Base-by-base conservation (phyloP, 2,113 vertebrate species). In the Thryonomys swinderianus region DNA sequence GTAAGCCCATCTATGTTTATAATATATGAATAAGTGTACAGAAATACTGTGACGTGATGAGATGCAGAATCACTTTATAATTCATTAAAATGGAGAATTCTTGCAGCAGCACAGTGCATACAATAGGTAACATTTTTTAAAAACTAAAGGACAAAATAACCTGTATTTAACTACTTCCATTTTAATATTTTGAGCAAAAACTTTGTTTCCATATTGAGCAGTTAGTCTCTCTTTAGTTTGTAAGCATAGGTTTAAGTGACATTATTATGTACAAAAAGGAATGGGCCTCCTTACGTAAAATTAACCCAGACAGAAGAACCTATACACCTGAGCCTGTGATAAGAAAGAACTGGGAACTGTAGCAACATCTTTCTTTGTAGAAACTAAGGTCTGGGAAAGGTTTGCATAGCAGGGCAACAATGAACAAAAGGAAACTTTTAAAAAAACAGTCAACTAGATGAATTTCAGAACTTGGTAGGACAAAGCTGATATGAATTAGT, bases 21-120 rank as follows among this genome's bases (percentile, higher is more conserved):
- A 93, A 51, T 96, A 96, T 98, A 98, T 97, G 98, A 99, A 98
- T 99, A 99, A 99, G 99, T 98, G 98, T 98, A 99, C 98, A 99
- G 99, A 98, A 98, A 98, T 98, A 98, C 98, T 98, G 97, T 95
- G 95, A 98, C 86, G 87, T 97, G 97, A 97, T 67, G 97, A 98
- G 98, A 98, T 98, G 98, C 96, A 98, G 98, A 98, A 97, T 97
- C 94, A 92, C 96, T 97, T 97, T 96, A 96, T 93, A 97, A 97
- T 69, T 97, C 98, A 90, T 98, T 97, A 97, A 98, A 94, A 93
- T 92, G 93, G 96, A 96, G 78, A 97, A 97, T 97, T 97, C 94
- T 97, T 91, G 86, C 97, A 98, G 97, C 98, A 98, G 89, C 97
- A 98, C 97, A 98, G 98, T 98, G 98, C 98, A 98, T 98, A 99